Conservation (phyloP, 2,113 vertebrate genomes). For the Pithys albifrons region DNA sequence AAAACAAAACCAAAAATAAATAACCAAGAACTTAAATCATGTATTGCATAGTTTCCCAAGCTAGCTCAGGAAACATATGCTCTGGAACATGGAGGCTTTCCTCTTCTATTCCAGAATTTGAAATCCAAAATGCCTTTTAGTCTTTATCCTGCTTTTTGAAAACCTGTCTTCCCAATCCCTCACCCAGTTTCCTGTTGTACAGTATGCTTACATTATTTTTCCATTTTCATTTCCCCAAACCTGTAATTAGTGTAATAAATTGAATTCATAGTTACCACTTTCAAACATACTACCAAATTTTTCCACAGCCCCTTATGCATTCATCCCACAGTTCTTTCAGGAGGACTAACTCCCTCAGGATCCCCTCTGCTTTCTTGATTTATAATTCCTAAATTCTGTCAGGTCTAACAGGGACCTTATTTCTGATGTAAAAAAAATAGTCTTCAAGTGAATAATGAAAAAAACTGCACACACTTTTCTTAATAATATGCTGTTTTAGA, state of each 20-base stretch:
- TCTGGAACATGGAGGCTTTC: background rate
- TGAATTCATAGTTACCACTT: background rate
- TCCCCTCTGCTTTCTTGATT: background rate
- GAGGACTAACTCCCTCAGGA: background rate
- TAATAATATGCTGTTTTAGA: background rate
- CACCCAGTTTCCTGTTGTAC: background rate
- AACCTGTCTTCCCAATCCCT: accelerated
- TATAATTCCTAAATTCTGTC: background rate
- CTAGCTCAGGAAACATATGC: background rate
- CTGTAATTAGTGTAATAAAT: background rate
- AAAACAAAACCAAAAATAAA: too few species aligned
- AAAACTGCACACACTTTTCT: background rate
- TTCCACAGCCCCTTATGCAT: background rate
- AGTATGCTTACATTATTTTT: background rate
- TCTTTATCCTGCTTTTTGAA: background rate
- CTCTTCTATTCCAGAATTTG: background rate
- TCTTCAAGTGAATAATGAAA: background rate
- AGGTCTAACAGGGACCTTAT: background rate
- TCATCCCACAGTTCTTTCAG: background rate
- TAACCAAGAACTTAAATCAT: background rate
- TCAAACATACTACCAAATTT: background rate
- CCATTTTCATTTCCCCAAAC: background rate
- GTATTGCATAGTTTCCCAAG: background rate
- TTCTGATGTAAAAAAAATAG: background rate
- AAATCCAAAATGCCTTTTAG: background rate